phyloP scores from a whole-genome alignment of 2,113 vertebrate genomes.

The Boulengeromyrus knoepffleri region DNA sequence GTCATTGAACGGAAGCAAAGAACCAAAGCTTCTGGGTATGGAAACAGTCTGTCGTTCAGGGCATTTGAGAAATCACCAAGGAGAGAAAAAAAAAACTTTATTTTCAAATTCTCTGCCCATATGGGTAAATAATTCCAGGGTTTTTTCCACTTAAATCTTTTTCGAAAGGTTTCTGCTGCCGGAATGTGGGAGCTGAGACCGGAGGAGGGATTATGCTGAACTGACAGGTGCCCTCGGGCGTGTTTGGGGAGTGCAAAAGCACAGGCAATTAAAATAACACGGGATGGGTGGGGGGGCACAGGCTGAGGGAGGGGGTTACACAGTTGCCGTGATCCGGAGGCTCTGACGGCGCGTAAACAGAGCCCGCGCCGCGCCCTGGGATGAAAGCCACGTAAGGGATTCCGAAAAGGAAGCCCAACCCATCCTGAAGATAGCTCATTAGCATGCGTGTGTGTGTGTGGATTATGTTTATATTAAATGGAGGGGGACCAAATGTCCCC shows the following conservation, averaged over 20 bases:
- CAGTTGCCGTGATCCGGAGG: not conserved
- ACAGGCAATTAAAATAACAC: slow-evolving; percentile 25
- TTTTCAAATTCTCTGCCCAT: not conserved
- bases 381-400: not conserved
- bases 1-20: not conserved
- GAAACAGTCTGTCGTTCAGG: not conserved
- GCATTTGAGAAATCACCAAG: not conserved
- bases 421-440: not conserved
- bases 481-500: no score
- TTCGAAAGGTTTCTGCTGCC: not conserved
- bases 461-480: no score
- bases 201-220: not conserved
- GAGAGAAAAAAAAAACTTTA: not conserved
- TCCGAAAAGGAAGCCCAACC: not conserved
- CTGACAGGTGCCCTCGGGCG: slow-evolving; percentile 14
- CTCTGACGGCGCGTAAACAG: not conserved
- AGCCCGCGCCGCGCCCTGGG: not conserved
- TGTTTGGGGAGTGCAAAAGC: slow-evolving; percentile 19
- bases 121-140: not conserved
- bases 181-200: slow-evolving; percentile 3
- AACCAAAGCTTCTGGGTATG: not conserved
- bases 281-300: not conserved
- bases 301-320: not conserved
- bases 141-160: not conserved
- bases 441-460: not conserved